Evolutionary conservation across 2,113 vertebrate genomes (phyloP).

Genomic region (Oxygymnocypris stewartii): DNA sequence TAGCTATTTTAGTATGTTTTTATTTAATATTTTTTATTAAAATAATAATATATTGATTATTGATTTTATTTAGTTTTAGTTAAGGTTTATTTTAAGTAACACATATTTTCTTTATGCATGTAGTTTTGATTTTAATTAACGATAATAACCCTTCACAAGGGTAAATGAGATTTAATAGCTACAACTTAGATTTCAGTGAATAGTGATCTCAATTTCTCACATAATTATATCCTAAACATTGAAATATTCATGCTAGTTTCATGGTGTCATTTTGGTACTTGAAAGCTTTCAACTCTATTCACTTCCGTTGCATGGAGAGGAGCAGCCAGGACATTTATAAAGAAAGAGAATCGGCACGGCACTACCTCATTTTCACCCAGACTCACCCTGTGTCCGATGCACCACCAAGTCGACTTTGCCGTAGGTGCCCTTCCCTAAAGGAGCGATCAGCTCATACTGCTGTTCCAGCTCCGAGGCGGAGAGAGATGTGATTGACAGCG

Average conservation of each 20-base stretch:
- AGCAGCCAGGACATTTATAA: not conserved
- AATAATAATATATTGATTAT: no score
- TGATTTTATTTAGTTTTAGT: no score
- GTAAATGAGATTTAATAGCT: not conserved
- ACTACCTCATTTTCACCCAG: not conserved
- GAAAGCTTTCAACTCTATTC: not conserved
- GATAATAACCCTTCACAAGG: not conserved
- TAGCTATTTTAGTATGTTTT: no score
- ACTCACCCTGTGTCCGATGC: constrained; percentile 88
- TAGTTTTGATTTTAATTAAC: not conserved
- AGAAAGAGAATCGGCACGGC: not conserved
- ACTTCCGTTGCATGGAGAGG: not conserved
- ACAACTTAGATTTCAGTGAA: not conserved
- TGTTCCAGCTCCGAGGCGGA: constrained; percentile 90
- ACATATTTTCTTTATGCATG: not conserved
- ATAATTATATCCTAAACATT: not conserved
- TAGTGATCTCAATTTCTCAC: not conserved
- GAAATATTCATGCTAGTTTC: no score
- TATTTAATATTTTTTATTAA: no score
- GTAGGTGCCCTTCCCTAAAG: constrained; percentile 96
- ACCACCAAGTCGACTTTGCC: constrained; percentile 95
- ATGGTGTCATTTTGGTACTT: not conserved
- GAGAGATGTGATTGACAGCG: constrained; percentile 89
- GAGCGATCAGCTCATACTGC: constrained; percentile 93
- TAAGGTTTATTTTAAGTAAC: not conserved